Percentiles rank a stretch among this genome's conserved stretches.
These are phyloP conservation scores for Phaenicophaeus curvirostris DNA, from an alignment of 2,797 vertebrate species.

Conservation along the genomic window DNA sequence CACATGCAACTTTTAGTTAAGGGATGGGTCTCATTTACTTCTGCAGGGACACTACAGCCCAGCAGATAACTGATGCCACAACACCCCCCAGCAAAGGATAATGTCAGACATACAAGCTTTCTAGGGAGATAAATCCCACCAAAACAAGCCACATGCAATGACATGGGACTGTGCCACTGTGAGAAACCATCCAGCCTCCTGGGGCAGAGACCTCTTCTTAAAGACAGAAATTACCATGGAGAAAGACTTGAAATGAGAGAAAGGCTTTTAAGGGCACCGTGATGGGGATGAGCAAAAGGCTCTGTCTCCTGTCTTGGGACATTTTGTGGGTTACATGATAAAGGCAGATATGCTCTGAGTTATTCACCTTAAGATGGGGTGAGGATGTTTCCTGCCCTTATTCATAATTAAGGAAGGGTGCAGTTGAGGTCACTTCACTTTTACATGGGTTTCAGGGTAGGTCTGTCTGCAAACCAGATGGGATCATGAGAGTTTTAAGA, in stretches of 20 bases:
- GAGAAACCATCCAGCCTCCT: neutral
- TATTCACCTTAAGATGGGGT: neutral
- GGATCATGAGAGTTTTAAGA: neutral
- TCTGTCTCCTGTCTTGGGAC: neutral
- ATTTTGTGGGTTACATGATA: neutral
- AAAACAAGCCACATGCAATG: neutral
- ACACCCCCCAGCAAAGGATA: neutral
- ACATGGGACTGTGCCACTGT: neutral
- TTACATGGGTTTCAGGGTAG: neutral
- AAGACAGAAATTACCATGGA: neutral
- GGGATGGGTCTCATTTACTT: neutral
- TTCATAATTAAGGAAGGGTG: neutral
- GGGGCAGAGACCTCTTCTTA: neutral
- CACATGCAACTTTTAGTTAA: accelerated
- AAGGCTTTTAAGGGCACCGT: neutral
- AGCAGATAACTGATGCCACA: neutral
- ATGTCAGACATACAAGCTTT: neutral
- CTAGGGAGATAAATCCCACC: neutral
- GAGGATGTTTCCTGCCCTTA: neutral
- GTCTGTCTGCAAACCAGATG: neutral
- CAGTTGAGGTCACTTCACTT: neutral
- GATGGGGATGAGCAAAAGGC: neutral
- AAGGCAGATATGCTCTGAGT: neutral
- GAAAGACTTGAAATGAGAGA: neutral
- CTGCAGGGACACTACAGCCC: neutral